Percentiles rank a stretch among this genome's conserved stretches.
Conservation (phyloP, 2,797 vertebrate genomes). For the Lepilemur septentrionalis region DNA sequence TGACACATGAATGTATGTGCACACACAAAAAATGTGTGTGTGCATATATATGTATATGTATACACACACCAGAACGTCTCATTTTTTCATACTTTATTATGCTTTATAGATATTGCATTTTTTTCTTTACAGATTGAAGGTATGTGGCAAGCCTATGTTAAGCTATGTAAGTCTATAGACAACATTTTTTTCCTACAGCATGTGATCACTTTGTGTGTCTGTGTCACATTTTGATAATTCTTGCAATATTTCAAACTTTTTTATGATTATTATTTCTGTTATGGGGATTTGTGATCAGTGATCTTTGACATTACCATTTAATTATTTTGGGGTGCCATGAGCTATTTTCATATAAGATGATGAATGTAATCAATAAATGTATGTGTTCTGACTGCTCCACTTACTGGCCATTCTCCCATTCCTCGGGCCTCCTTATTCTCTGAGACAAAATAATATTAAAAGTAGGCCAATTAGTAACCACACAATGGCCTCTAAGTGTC, state of each 20-base stretch:
- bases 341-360: background rate
- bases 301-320: background rate
- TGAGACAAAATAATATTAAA: background rate
- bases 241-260: background rate
- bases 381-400: background rate
- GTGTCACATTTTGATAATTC: background rate
- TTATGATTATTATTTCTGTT: background rate
- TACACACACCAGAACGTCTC: background rate
- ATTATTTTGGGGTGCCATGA: background rate
- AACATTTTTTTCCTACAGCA: background rate
- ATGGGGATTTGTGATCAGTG: background rate
- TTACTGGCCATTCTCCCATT: background rate
- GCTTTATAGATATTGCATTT: background rate
- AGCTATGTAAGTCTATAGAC: background rate
- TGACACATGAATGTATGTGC: background rate
- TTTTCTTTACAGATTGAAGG: background rate
- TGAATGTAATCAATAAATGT: background rate
- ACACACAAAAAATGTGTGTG: background rate
- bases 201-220: background rate
- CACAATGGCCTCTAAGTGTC: background rate
- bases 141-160: background rate
- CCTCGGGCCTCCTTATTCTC: accelerated
- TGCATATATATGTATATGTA: background rate
- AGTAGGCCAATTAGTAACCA: background rate
- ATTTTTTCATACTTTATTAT: background rate